Percentiles rank a stretch among this genome's conserved stretches.
phyloP scores from a whole-genome alignment of 2,797 vertebrate species.

The Harpagifer antarcticus region DNA sequence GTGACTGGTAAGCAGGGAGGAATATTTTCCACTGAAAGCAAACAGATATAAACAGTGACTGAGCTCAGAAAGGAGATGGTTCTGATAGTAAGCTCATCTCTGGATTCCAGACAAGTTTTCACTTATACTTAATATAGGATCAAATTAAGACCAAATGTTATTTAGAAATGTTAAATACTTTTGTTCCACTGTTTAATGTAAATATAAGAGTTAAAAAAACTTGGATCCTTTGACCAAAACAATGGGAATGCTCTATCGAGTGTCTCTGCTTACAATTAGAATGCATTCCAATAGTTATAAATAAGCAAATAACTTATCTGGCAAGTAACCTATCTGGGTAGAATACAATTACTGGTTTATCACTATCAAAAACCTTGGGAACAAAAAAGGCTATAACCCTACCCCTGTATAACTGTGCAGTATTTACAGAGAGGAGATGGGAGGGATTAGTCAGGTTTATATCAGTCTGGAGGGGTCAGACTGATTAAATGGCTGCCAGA shows the following conservation, averaged over 20 bases:
- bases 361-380: neutral
- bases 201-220: neutral
- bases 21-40: conserved; percentile 73
- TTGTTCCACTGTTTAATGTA: neutral
- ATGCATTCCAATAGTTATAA: neutral
- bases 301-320: neutral
- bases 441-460: conserved; percentile 71
- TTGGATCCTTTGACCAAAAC: neutral
- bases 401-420: conserved; percentile 24
- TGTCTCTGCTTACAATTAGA: neutral
- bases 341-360: neutral
- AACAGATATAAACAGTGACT: conserved; percentile 64
- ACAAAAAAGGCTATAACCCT: conserved; percentile 7
- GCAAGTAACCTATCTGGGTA: neutral
- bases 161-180: neutral
- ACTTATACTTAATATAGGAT: neutral
- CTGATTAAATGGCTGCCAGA: conserved; percentile 64
- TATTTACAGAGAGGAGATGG: conserved; percentile 55
- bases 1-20: conserved; percentile 42
- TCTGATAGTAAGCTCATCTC: conserved; percentile 49
- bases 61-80: conserved; percentile 55
- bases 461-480: conserved; percentile 73
- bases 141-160: neutral
- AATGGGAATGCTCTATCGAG: neutral
- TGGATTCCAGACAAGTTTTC: conserved; percentile 23